A percentile compares a stretch with the other conserved stretches of the same genome.
Evolutionary conservation across 2,888 invertebrate species (phyloP).

Genomic region (Neoaliturus tenellus): DNA sequence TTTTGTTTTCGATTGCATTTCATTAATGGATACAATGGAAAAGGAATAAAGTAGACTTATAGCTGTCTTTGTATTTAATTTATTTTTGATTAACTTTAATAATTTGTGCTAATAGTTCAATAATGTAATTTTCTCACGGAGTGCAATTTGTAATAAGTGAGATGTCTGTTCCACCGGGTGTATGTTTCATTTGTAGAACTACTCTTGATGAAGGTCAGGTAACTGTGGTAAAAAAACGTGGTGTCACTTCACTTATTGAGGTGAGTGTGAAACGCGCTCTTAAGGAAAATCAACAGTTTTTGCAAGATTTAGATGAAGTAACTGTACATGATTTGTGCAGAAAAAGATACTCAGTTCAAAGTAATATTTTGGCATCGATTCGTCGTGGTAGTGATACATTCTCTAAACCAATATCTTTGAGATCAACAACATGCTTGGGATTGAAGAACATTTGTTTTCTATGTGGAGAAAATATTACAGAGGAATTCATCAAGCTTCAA

Average conservation of each 20-base stretch:
- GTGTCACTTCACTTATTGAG: constrained; percentile 46
- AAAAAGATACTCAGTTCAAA: constrained; percentile 52
- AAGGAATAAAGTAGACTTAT: too few species aligned
- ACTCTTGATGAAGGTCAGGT: constrained; percentile 23
- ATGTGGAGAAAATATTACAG: constrained; percentile 24
- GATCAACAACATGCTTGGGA: neutral
- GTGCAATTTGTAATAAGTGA: constrained; percentile 3
- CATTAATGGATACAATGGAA: too few species aligned
- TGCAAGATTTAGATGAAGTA: neutral
- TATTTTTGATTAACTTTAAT: too few species aligned
- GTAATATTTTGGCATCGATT: constrained; percentile 52
- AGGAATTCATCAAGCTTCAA: neutral
- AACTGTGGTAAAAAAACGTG: constrained; percentile 28
- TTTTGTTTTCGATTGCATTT: too few species aligned
- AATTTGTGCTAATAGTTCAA: neutral
- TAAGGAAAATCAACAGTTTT: neutral
- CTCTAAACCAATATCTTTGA: constrained; percentile 40
- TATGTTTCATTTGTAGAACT: constrained; percentile 3
- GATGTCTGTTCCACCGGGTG: constrained; percentile 1
- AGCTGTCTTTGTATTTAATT: too few species aligned
- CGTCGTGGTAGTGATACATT: constrained; percentile 41
- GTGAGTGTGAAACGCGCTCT: constrained; percentile 52
- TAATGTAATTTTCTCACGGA: neutral
- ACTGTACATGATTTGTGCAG: constrained; percentile 47
- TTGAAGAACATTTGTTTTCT: constrained; percentile 26